phyloP scores from a whole-genome alignment of 1,140 invertebrate genomes.

The Rhizoglyphus robini region DNA sequence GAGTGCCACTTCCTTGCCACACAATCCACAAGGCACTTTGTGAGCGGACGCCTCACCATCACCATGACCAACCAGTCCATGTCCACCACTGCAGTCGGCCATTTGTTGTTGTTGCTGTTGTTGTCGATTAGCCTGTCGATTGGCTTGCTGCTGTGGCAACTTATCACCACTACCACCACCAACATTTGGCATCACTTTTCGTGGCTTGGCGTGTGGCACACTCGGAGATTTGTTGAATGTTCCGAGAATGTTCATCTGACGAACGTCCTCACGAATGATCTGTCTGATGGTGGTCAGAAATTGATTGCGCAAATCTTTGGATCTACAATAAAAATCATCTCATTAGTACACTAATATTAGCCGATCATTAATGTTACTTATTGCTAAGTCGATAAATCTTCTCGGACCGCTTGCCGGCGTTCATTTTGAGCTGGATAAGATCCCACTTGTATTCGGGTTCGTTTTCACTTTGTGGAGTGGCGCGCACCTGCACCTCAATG shows the following conservation, averaged over 20 bases:
- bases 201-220: background rate
- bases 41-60: background rate
- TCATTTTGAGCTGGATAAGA: slow-evolving; percentile 80
- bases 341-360: background rate
- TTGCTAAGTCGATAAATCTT: slow-evolving; percentile 94
- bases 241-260: slow-evolving; percentile 53
- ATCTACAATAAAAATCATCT: slow-evolving; percentile 43
- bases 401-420: slow-evolving; percentile 65
- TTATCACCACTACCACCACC: background rate
- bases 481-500: slow-evolving; percentile 84
- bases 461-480: slow-evolving; percentile 15
- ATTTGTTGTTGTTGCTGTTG: background rate
- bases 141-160: background rate
- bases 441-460: slow-evolving; percentile 50
- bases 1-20: slow-evolving; percentile 11
- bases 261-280: slow-evolving; percentile 84
- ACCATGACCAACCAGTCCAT: background rate
- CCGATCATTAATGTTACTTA: slow-evolving; percentile 52
- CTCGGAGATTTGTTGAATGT: background rate
- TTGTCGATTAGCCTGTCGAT: background rate
- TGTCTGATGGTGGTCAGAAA: slow-evolving; percentile 90
- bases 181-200: background rate
- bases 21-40: slow-evolving; percentile 9
- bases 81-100: background rate
- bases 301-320: slow-evolving; percentile 82